These are phyloP conservation scores for Thalassarche chlororhynchos DNA, from an alignment of 2,113 vertebrate genomes.

Conservation along the genomic window DNA sequence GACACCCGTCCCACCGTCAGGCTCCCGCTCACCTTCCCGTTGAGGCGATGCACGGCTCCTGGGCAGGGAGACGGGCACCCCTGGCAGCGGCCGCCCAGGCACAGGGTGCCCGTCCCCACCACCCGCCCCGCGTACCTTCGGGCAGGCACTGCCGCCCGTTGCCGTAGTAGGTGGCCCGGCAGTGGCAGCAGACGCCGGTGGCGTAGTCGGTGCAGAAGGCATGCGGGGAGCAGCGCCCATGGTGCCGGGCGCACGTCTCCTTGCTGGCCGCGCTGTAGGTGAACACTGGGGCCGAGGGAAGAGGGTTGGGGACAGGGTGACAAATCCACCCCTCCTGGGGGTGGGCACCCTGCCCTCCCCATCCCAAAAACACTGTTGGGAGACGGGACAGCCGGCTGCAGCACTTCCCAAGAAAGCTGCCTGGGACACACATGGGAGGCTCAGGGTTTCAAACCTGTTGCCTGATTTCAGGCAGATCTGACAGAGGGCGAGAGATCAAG, in stretches of 20 bases:
- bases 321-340: rapidly evolving
- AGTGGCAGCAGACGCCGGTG: slow-evolving; percentile 91
- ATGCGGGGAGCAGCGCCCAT: slow-evolving; percentile 84
- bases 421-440: background rate
- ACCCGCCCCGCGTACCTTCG: slow-evolving; percentile 73
- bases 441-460: background rate
- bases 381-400: rapidly evolving
- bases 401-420: rapidly evolving
- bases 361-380: rapidly evolving
- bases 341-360: rapidly evolving
- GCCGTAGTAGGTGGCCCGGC: slow-evolving; percentile 85
- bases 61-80: background rate
- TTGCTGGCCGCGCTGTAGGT: slow-evolving; percentile 79
- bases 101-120: background rate
- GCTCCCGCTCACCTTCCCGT: slow-evolving; percentile 90
- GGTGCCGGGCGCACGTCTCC: slow-evolving; percentile 83
- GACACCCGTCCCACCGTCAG: slow-evolving; percentile 78
- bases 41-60: slow-evolving; percentile 93
- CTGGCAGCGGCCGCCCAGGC: background rate
- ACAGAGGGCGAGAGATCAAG: background rate
- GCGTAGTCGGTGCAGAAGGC: slow-evolving; percentile 88
- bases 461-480: background rate
- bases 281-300: slow-evolving; percentile 72
- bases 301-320: rapidly evolving
- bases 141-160: slow-evolving; percentile 90